phyloP scores from a whole-genome alignment of 2,888 invertebrate genomes.

The Macrosiphum euphorbiae region DNA sequence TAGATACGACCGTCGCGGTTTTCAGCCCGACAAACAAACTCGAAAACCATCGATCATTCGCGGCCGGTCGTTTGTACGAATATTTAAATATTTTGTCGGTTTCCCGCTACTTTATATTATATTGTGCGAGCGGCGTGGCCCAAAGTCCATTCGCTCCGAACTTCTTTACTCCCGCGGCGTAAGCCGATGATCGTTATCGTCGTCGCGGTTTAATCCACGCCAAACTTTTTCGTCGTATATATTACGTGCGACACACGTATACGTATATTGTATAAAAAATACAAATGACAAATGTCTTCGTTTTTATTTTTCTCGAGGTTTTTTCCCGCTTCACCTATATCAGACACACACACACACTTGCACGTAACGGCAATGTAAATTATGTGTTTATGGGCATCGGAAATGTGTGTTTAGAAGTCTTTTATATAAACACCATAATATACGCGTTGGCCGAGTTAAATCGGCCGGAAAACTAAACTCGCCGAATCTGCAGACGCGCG shows the following conservation, averaged over 20 bases:
- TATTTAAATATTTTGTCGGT: slow-evolving; percentile 50
- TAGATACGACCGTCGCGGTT: not conserved
- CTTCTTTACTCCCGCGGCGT: not conserved
- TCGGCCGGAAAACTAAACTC: slow-evolving; percentile 62
- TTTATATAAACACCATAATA: slow-evolving; percentile 47
- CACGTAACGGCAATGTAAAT: slow-evolving; percentile 33
- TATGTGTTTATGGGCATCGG: slow-evolving; percentile 50
- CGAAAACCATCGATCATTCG: slow-evolving; percentile 50
- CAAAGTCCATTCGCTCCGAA: not conserved
- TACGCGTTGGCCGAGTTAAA: slow-evolving; percentile 47
- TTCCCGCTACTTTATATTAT: not conserved
- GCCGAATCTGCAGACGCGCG: slow-evolving; percentile 18
- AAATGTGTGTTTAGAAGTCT: slow-evolving; percentile 55
- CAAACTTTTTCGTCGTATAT: not conserved
- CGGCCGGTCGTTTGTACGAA: slow-evolving; percentile 30
- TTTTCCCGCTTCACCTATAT: not conserved
- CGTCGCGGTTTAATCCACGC: not conserved
- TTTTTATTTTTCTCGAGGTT: not conserved
- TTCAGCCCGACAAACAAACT: slow-evolving; percentile 42
- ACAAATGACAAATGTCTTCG: slow-evolving; percentile 2
- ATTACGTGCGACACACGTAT: not conserved
- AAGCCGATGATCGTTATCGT: not conserved
- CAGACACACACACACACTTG: not conserved
- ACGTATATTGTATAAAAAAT: not conserved
- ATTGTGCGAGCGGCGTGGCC: not conserved